A percentile compares a stretch with the other conserved stretches of the same genome.
These are phyloP conservation scores for Drosophila yooni DNA, from an alignment of 2,888 invertebrate genomes.

Conservation along the genomic window DNA sequence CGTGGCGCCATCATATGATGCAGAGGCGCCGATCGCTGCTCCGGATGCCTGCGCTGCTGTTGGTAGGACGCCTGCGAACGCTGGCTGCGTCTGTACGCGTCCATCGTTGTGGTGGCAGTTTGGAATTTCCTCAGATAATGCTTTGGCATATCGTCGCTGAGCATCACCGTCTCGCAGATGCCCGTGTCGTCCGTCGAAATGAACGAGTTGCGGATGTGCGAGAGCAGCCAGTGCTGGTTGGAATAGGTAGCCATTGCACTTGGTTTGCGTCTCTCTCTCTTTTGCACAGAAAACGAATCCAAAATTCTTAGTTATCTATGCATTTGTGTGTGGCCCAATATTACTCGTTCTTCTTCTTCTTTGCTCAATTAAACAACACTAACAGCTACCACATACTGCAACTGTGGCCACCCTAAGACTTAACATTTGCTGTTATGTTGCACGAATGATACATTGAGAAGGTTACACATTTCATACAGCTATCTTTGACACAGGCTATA, in stretches of 20 bases:
- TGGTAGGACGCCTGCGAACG: constrained; percentile 23
- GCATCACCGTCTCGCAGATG: constrained; percentile 96
- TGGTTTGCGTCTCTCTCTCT: constrained; percentile 36
- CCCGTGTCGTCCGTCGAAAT: constrained; percentile 98
- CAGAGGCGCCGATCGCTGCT: constrained; percentile 25
- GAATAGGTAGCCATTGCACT: constrained; percentile 95
- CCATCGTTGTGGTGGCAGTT: constrained; percentile 68
- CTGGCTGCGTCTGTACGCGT: constrained; percentile 47
- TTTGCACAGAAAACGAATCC: constrained; percentile 47
- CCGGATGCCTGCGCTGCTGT: constrained; percentile 39
- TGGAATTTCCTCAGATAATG: constrained; percentile 86
- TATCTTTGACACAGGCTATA: not conserved
- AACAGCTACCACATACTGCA: not conserved
- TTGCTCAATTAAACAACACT: constrained; percentile 26
- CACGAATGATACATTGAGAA: not conserved
- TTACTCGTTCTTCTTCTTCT: constrained; percentile 39
- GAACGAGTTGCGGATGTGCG: constrained; percentile 97
- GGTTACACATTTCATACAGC: not conserved
- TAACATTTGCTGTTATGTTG: constrained; percentile 5
- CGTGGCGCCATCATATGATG: constrained; percentile 41
- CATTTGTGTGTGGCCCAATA: constrained; percentile 49
- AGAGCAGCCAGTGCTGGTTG: constrained; percentile 95
- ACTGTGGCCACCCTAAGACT: constrained; percentile 23
- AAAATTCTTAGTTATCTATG: constrained; percentile 65
- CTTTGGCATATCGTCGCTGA: constrained; percentile 90